Conservation (phyloP, 2,797 vertebrate species). For the Aldrovandia affinis region DNA sequence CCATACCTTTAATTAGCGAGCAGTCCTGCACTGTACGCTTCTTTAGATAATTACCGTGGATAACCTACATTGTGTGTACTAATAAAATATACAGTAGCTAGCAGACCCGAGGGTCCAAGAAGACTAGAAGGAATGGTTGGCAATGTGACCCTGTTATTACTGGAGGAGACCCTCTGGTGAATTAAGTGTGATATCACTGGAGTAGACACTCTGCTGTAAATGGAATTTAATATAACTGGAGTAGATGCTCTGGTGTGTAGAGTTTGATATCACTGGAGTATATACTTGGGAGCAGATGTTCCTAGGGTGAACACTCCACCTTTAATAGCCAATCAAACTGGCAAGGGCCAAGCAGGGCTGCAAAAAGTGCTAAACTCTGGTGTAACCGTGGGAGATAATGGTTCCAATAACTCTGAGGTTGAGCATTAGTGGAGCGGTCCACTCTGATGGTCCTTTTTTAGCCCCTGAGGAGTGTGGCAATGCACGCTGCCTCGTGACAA, state of each 20-base stretch:
- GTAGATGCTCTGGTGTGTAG: not conserved
- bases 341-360: not conserved
- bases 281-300: not conserved
- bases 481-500: conserved; percentile 50
- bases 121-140: not conserved
- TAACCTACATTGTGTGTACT: not conserved
- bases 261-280: not conserved
- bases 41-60: not conserved
- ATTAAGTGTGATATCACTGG: not conserved
- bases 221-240: not conserved
- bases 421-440: not conserved
- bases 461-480: conserved; percentile 45
- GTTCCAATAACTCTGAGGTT: conserved; percentile 20
- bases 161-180: not conserved
- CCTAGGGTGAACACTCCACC: not conserved
- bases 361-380: not conserved
- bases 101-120: not conserved
- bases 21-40: not conserved
- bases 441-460: conserved; percentile 44
- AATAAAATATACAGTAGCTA: not conserved
- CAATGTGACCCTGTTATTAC: too few species aligned
- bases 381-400: not conserved
- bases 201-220: not conserved
- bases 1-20: not conserved
- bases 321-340: conserved; percentile 6